These are phyloP conservation scores for Echinops telfairi DNA, from an alignment of 2,113 vertebrate species.

Conservation along the genomic window DNA sequence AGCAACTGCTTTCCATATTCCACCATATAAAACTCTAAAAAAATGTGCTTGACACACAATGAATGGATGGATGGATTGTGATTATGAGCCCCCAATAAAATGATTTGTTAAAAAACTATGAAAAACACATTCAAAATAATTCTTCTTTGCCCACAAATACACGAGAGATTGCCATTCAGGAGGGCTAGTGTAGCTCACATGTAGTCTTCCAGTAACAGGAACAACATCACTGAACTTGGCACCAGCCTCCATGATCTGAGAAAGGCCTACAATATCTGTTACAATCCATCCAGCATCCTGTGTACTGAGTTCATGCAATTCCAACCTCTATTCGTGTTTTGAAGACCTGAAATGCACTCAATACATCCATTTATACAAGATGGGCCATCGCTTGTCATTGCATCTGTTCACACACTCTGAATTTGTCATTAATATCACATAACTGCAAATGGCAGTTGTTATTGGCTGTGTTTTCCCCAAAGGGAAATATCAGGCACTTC, in stretches of 20 bases:
- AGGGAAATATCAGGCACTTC: background rate
- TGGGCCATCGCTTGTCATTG: background rate
- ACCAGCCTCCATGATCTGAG: background rate
- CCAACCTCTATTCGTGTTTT: background rate
- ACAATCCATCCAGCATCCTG: background rate
- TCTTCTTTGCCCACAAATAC: background rate
- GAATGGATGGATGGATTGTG: no score
- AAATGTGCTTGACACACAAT: no score
- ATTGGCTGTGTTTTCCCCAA: background rate
- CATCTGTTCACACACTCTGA: background rate
- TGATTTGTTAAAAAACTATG: no score
- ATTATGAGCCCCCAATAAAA: no score
- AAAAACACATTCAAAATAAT: background rate
- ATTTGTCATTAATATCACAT: slow-evolving; percentile 38
- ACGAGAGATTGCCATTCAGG: background rate
- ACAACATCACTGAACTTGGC: background rate
- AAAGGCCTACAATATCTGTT: background rate
- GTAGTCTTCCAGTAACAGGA: background rate
- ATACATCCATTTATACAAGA: background rate
- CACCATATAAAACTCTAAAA: background rate
- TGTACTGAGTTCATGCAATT: background rate
- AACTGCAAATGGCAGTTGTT: background rate
- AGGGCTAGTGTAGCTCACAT: background rate
- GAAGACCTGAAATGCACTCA: slow-evolving; percentile 28
- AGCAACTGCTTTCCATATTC: background rate